These are phyloP conservation scores for Eilema caniola DNA, from an alignment of 2,888 invertebrate species.

Conservation along the genomic window DNA sequence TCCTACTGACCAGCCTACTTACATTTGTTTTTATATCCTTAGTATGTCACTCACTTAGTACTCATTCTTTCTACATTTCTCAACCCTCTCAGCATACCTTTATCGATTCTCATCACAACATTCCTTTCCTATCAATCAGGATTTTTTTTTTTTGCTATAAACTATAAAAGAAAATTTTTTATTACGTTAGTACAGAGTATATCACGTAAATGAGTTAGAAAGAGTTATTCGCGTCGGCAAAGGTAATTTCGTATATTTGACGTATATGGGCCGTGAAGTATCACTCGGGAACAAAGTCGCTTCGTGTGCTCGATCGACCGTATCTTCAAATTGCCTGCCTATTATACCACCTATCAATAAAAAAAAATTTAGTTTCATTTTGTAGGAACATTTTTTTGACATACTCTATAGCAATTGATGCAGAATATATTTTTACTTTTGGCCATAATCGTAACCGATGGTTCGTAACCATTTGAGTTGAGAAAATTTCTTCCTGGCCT, in stretches of 20 bases:
- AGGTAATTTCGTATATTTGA: slow-evolving; percentile 58
- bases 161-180: not conserved
- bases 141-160: not conserved
- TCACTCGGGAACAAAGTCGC: slow-evolving; percentile 48
- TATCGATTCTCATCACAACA: not conserved
- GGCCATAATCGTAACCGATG: no score
- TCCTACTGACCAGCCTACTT: no score
- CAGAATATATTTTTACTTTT: not conserved
- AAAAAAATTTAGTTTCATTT: slow-evolving; percentile 1
- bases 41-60: no score
- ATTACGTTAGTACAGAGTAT: slow-evolving; percentile 51
- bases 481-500: no score
- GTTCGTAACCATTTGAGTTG: no score
- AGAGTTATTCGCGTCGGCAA: slow-evolving; percentile 60
- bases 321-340: slow-evolving; percentile 40
- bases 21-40: no score
- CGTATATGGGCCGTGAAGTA: slow-evolving; percentile 60
- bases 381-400: not conserved
- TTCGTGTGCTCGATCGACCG: slow-evolving; percentile 46
- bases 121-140: not conserved
- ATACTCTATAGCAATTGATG: not conserved
- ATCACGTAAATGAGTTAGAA: slow-evolving; percentile 66
- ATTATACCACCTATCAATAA: slow-evolving; percentile 1
- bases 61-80: not conserved
- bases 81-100: not conserved